A percentile compares a stretch with the other conserved stretches of the same genome.
Evolutionary conservation across 2,888 invertebrate species (phyloP).

Genomic region (Athalia circularis): DNA sequence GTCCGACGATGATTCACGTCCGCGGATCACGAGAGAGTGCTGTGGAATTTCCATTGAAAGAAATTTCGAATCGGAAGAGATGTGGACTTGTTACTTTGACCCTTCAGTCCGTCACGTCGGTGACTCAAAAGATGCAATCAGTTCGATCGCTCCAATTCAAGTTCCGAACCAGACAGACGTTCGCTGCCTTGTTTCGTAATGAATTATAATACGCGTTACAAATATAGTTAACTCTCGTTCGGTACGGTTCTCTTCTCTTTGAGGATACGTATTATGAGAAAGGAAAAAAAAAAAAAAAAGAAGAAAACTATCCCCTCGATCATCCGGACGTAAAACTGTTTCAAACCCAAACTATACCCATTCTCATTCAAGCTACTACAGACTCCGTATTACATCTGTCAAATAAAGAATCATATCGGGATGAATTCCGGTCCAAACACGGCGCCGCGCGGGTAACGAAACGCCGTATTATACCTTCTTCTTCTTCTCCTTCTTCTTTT

Average conservation of each 20-base stretch:
- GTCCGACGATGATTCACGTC: too few relatives aligned
- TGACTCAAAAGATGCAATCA: too few relatives aligned
- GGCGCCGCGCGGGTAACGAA: conserved; percentile 30
- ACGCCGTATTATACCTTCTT: conserved; percentile 33
- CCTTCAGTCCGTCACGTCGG: too few relatives aligned
- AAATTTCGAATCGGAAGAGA: too few relatives aligned
- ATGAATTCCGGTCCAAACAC: conserved; percentile 43
- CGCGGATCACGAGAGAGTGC: too few relatives aligned
- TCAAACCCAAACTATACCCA: neutral
- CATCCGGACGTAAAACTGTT: conserved; percentile 37
- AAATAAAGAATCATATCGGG: conserved; percentile 42
- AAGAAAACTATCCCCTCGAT: conserved; percentile 34
- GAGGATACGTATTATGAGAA: neutral
- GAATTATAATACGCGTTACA: neutral
- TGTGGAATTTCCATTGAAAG: too few relatives aligned
- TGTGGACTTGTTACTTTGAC: too few relatives aligned
- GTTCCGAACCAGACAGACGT: too few relatives aligned
- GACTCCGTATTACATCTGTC: conserved; percentile 37
- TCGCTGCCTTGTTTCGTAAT: neutral
- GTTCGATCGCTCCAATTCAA: too few relatives aligned
- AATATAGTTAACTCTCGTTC: neutral
- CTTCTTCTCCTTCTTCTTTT: neutral
- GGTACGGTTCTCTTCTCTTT: neutral
- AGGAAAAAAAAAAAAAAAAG: too few relatives aligned
- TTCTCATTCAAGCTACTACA: neutral